Evolutionary conservation across 2,888 invertebrate species (phyloP), one percentile per base, ranked within the genome.

Genomic region (Cheilosia pagana): DNA sequence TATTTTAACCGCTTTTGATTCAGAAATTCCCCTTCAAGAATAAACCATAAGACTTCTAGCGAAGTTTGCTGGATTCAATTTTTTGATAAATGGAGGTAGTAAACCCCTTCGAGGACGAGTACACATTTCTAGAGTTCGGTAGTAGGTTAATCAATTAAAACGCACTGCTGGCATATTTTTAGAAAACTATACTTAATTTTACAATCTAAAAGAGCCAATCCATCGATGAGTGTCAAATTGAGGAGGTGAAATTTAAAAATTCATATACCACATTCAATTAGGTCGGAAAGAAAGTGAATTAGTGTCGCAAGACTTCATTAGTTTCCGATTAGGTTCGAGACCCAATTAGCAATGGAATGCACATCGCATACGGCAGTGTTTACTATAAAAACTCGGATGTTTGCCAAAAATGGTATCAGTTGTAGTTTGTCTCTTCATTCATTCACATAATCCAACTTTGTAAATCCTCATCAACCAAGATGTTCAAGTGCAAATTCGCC

Each of bases 401-500:
- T 2, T 59, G 39, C 41, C 59, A 25, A 45, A 70, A 60, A 53
- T 23, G 52, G 8, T 35, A 83, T 83, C 78, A 83, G 68, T 83
- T 70, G 48, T 59, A 41, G 12, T 59, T 63, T 65, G 78, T 31
- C 59, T 70, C 39, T 70, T 23, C 45, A 8, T 19, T 16, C 10
- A 68, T 43, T 7, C 6, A 65, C 78, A 65, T 45, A n/a, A 19
- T 10, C 31, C 25, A 59, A 35, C 2, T 25, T 41, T 2, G 10
- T 6, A 53, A 31, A 43, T 23, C 35, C 21, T 12, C 12, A 62
- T 12, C 12, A 62, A 25, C 14, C 25, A 63, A 57, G 12, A 83
- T 63, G 67, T 52, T 68, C 43, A 77, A 83, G 7, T 78, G 62
- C 31, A 78, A 72, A 41, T 53, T 83, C 14, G 83, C 82, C 8